Evolutionary conservation across 2,888 invertebrate genomes (phyloP), one percentile per base, ranked within the genome.

Genomic region (Drosophila koepferae): DNA sequence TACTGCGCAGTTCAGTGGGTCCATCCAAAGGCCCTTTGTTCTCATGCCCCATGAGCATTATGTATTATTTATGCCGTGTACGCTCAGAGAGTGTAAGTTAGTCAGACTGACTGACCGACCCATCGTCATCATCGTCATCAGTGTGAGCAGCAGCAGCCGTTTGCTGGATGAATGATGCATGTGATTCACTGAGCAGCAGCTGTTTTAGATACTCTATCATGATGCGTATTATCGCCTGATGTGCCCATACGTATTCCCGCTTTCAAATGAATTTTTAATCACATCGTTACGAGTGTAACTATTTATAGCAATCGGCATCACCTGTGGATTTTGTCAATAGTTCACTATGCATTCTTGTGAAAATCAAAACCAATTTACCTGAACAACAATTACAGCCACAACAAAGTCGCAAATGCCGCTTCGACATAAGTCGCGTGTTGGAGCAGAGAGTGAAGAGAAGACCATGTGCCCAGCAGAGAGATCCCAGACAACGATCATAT

Each of bases 221-320:
- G 41, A 43, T 63, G 48, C 49, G 49, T 49, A 63, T 63, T 34
- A 12, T 53, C 61, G 61, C 48, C 23, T 31, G 31, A 41, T 46
- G 31, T 43, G 38, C n/a, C 38, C 34, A 14, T 36, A 20, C 46
- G 60, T 71, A 43, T 59, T 36, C n/a, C 54, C 41, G 16, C 7
- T 72, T 75, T 72, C 40, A 63, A 62, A 63, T 54, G 31, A 59
- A 44, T 46, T 54, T 63, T 59, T 43, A 63, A 68, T 74, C 59
- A 49, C 36, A 43, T 14, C 28, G 53, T 70, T 55, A 44, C 76
- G 46, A 23, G 16, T 41, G 64, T 43, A 43, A 41, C 55, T 70
- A 86, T 85, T 89, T 71, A 63, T 89, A 83, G 58, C 59, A 23
- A 20, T 38, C 51, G 66, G 51, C 77, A 72, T 85, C 81, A 89